These are phyloP conservation scores for Kradibia gibbosae DNA, from an alignment of 1,140 invertebrate species.

Conservation along the genomic window DNA sequence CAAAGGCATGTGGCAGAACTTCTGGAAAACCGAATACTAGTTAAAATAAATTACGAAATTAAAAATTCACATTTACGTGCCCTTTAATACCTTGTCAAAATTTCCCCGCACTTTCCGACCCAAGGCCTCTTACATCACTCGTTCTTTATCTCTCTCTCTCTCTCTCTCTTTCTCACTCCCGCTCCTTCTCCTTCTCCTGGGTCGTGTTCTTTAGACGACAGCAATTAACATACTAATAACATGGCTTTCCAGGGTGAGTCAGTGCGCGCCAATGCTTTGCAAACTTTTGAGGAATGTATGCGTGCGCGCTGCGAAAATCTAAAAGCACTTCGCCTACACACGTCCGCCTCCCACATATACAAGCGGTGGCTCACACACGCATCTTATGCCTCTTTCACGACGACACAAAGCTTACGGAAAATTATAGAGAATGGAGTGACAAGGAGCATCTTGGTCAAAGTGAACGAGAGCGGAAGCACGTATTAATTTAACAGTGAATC, in stretches of 20 bases:
- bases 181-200: background rate
- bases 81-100: constrained; percentile 12
- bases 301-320: constrained; percentile 28
- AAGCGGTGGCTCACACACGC: background rate
- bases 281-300: constrained; percentile 37
- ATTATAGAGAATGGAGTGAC: background rate
- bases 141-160: background rate
- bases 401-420: constrained; percentile 20
- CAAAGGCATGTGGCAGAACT: background rate
- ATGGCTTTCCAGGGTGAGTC: background rate
- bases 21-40: background rate
- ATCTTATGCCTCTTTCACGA: background rate
- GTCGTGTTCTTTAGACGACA: constrained; percentile 5
- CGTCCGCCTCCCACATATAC: background rate
- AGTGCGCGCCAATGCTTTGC: constrained; percentile 40
- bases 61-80: background rate
- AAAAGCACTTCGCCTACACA: background rate
- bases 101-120: background rate
- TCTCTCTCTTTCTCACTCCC: background rate
- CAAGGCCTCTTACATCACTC: background rate
- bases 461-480: background rate
- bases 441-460: constrained; percentile 39
- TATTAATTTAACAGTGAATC: background rate
- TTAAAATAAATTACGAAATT: constrained; percentile 27
- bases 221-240: constrained; percentile 51